Conservation (phyloP, 2,113 vertebrate genomes). For the Stercorarius parasiticus region DNA sequence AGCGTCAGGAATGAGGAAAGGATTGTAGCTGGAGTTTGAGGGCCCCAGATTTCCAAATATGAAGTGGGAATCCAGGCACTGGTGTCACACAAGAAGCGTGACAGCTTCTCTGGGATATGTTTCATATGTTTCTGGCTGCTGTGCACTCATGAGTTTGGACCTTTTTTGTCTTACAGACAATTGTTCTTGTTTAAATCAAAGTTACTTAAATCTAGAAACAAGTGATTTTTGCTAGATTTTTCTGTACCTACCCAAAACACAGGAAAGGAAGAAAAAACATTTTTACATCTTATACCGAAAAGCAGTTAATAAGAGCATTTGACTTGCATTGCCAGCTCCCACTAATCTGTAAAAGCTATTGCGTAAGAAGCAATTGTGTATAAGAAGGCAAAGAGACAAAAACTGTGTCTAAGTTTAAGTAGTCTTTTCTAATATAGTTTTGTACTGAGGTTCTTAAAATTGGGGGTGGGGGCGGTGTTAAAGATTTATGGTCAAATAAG, state of each 20-base stretch:
- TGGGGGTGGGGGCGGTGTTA: not conserved
- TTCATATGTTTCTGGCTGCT: not conserved
- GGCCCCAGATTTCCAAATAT: not conserved
- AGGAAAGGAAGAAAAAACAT: not conserved
- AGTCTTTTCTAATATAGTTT: not conserved
- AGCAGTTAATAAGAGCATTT: not conserved
- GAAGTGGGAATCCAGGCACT: not conserved
- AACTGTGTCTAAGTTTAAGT: not conserved
- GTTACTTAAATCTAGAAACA: not conserved
- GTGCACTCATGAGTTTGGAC: not conserved
- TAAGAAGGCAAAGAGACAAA: not conserved
- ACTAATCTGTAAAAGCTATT: not conserved
- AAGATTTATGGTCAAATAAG: not conserved
- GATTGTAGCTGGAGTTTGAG: not conserved
- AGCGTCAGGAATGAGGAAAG: not conserved
- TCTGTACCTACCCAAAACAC: not conserved
- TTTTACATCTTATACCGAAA: not conserved
- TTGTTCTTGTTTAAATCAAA: not conserved
- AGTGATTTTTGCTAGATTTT: not conserved
- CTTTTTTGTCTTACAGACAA: not conserved
- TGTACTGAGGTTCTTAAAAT: not conserved
- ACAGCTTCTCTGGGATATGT: not conserved
- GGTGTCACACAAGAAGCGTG: not conserved
- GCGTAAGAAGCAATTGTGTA: not conserved
- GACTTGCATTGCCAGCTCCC: not conserved